Conservation (phyloP, 2,888 invertebrate species). For the Microdon myrmicae region DNA sequence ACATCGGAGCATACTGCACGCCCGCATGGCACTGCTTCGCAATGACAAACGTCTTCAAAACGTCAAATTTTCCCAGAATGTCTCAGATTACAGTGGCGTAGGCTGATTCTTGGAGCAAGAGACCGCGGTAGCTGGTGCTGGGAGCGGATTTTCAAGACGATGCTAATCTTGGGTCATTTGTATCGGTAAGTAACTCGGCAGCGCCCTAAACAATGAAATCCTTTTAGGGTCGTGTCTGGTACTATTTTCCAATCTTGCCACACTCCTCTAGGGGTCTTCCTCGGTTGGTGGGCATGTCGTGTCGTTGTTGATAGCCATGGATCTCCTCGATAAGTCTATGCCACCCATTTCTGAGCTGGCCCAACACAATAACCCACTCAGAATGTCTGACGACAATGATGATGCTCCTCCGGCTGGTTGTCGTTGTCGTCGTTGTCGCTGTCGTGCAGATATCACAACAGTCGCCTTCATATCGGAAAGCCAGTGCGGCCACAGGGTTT, state of each 20-base stretch:
- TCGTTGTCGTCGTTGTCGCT: slow-evolving; percentile 21
- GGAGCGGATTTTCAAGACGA: slow-evolving; percentile 22
- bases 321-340: slow-evolving; percentile 37
- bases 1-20: slow-evolving; percentile 25
- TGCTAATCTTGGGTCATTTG: slow-evolving; percentile 52
- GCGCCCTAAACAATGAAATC: slow-evolving; percentile 55
- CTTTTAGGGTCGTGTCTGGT: slow-evolving; percentile 54
- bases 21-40: slow-evolving; percentile 15
- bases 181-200: slow-evolving; percentile 32
- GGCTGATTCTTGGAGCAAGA: background rate
- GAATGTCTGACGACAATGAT: slow-evolving; percentile 49
- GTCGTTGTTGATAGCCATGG: slow-evolving; percentile 42
- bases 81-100: slow-evolving; percentile 51
- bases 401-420: slow-evolving; percentile 21
- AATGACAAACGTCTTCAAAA: slow-evolving; percentile 52
- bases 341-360: slow-evolving; percentile 10
- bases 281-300: slow-evolving; percentile 43
- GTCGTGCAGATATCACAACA: slow-evolving; percentile 49
- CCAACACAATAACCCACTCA: slow-evolving; percentile 48
- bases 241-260: slow-evolving; percentile 47
- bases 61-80: slow-evolving; percentile 53
- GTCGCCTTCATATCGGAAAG: slow-evolving; percentile 28
- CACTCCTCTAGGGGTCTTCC: slow-evolving; percentile 26
- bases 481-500: slow-evolving; percentile 1
- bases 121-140: background rate